Conservation (phyloP, 1,140 invertebrate genomes). For the Agraylea sexmaculata region DNA sequence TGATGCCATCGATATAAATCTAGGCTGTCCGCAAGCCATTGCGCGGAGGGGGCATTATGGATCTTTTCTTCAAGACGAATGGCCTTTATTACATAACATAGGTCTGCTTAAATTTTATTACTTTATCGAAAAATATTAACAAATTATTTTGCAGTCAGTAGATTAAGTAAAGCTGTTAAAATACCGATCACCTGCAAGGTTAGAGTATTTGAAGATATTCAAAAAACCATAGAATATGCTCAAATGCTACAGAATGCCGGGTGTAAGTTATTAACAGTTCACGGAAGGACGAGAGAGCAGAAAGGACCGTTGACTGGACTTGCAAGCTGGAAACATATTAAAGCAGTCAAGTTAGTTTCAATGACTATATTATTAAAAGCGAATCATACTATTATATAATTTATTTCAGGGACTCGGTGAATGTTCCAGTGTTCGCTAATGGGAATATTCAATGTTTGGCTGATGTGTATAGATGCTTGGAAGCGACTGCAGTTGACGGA, state of each 20-base stretch:
- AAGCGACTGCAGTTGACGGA: conserved; percentile 76
- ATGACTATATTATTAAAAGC: neutral
- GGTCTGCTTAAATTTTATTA: conserved; percentile 41
- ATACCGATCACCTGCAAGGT: conserved; percentile 95
- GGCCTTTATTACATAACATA: conserved; percentile 72
- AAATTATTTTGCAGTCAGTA: conserved; percentile 46
- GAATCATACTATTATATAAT: conserved; percentile 9
- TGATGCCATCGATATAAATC: conserved; percentile 95
- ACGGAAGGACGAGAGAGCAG: conserved; percentile 91
- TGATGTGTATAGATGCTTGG: conserved; percentile 78
- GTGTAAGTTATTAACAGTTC: conserved; percentile 85
- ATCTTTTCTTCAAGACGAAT: conserved; percentile 92
- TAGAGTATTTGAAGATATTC: conserved; percentile 76
- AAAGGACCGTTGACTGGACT: conserved; percentile 90
- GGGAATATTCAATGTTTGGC: conserved; percentile 90
- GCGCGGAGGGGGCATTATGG: conserved; percentile 83
- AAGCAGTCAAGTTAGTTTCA: conserved; percentile 65
- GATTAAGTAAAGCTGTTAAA: conserved; percentile 53
- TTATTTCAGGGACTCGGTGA: conserved; percentile 61
- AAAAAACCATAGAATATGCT: conserved; percentile 85
- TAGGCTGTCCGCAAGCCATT: conserved; percentile 94
- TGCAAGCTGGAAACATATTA: conserved; percentile 90
- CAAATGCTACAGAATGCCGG: conserved; percentile 90
- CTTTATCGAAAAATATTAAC: conserved; percentile 1
- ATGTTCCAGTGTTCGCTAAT: conserved; percentile 93